Base-by-base conservation (phyloP, 2,113 vertebrate species). In the Triplophysa rosa region DNA sequence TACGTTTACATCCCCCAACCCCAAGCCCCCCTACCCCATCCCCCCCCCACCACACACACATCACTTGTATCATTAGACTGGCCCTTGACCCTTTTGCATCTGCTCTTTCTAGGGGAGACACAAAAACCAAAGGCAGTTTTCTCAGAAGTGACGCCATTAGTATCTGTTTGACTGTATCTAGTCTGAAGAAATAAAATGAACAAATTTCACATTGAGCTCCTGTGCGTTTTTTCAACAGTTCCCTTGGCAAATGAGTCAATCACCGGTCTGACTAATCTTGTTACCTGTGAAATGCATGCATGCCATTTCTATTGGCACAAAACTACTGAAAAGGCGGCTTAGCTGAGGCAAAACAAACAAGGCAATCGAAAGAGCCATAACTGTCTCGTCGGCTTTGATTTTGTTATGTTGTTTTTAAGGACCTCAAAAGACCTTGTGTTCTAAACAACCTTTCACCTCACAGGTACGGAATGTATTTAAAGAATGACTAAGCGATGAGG, bases 271-370 rank as follows among this genome's bases (percentile, higher is more conserved):
- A 92, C 52, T 95, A 96, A 96, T 96, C 95, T 94, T 93, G 94
- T 96, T 96, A 96, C 95, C 95, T 96, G 95, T 95, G 95, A 96
- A 95, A 96, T 94, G 93, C 94, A 95, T 93, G 93, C 94, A 94
- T 95, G 94, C 94, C 94, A 94, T 90, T 91, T 92, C 92, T 92
- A 94, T 95, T 95, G 92, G 91, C 91, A 91, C 89, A 89, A 88
- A 92, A 92, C 94, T 93, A 91, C 93, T 93, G 71, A 86, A 80
- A 37, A 77, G 82, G 71, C 24, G 77, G 72, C 76, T 79, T 84
- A 82, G 73, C 80, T 75, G 47, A 19, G 77, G 52, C 80, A 84
- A 77, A 82, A 84, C 69, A 84, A 81, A 73, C 79, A 26, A 56
- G 61, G 37, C 10, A 42, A 66, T 64, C 40, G 37, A 77, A 42